These are phyloP conservation scores for Hydrochoerus hydrochaeris DNA, from an alignment of 2,113 vertebrate species.

Conservation along the genomic window DNA sequence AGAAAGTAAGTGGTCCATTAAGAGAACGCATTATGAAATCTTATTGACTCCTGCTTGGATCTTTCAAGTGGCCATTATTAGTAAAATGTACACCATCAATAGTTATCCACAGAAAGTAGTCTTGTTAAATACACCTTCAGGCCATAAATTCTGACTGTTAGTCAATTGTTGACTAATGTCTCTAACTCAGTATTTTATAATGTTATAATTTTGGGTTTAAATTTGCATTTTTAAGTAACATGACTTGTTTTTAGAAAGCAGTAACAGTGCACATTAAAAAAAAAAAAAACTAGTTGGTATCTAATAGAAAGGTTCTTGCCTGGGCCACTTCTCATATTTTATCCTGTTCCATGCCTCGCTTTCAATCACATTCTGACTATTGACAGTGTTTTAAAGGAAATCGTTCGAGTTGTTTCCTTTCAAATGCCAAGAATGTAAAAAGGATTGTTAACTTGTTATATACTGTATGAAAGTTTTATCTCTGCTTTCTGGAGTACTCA, in stretches of 20 bases:
- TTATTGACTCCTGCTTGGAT: slow-evolving; percentile 63
- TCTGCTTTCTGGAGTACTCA: neutral
- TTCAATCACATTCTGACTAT: neutral
- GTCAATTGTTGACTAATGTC: slow-evolving; percentile 36
- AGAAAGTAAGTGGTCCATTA: slow-evolving; percentile 81
- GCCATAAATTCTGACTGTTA: slow-evolving; percentile 50
- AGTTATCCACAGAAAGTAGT: slow-evolving; percentile 61
- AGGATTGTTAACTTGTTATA: neutral
- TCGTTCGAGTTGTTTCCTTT: neutral
- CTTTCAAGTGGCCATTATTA: slow-evolving; percentile 67
- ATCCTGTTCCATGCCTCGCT: neutral
- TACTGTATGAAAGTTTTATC: neutral
- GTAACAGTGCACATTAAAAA: neutral
- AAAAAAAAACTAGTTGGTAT: neutral
- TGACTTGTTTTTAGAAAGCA: slow-evolving; percentile 46
- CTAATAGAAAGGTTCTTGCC: neutral
- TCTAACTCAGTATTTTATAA: slow-evolving; percentile 63
- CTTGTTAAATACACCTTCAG: slow-evolving; percentile 64
- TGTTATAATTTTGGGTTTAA: slow-evolving; percentile 49
- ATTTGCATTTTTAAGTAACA: slow-evolving; percentile 26
- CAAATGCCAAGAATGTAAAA: neutral
- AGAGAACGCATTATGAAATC: slow-evolving; percentile 73
- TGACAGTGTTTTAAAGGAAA: slow-evolving; percentile 7
- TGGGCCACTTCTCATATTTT: neutral
- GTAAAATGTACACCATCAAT: slow-evolving; percentile 59